Percentiles rank a stretch among this genome's conserved stretches.
phyloP scores from a whole-genome alignment of 2,888 invertebrate species.

The Allophyes oxyacanthae region DNA sequence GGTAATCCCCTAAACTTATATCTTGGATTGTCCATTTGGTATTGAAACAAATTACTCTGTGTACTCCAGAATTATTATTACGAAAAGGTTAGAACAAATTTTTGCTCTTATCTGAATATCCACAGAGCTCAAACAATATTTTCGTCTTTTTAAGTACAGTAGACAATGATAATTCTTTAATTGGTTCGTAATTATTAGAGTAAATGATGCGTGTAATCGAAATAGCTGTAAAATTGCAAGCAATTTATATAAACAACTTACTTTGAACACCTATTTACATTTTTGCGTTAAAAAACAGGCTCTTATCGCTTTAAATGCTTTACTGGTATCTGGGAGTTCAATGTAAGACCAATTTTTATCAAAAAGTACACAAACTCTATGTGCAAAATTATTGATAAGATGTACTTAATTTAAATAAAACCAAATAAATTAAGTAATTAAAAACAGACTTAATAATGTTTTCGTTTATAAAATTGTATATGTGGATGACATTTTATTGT shows the following conservation, averaged over 20 bases:
- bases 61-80: too few relatives aligned
- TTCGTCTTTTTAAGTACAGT: neutral
- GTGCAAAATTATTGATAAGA: constrained; percentile 16
- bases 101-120: too few relatives aligned
- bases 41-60: too few relatives aligned
- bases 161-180: constrained; percentile 11
- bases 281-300: constrained; percentile 11
- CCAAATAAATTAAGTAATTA: neutral
- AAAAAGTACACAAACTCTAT: neutral
- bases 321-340: constrained; percentile 34
- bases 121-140: too few relatives aligned
- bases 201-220: constrained; percentile 18
- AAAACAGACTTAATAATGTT: too few relatives aligned
- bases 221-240: constrained; percentile 10
- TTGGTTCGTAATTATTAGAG: constrained; percentile 14
- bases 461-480: too few relatives aligned
- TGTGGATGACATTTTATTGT: too few relatives aligned
- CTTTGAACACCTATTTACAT: constrained; percentile 8
- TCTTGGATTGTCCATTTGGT: too few relatives aligned
- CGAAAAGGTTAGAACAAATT: too few relatives aligned
- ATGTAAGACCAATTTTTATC: constrained; percentile 33
- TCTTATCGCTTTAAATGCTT: constrained; percentile 17
- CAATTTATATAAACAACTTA: constrained; percentile 6
- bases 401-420: neutral
- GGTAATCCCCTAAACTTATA: too few relatives aligned